Conservation (phyloP, 2,888 invertebrate species). For the Scaptomyza caliginosa region DNA sequence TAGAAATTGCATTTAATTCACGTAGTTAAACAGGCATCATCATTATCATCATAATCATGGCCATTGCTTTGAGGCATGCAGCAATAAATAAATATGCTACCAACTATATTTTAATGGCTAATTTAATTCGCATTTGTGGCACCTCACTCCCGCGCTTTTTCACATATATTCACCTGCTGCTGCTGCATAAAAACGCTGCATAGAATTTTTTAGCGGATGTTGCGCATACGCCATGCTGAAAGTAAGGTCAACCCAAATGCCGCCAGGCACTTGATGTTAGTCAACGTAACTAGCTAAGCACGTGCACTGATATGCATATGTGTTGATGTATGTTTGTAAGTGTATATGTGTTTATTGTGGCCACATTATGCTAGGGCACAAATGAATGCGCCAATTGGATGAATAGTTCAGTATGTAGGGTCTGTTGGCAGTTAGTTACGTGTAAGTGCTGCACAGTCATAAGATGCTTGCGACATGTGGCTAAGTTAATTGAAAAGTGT, state of each 20-base stretch:
- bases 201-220: slow-evolving; percentile 54
- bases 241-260: slow-evolving; percentile 65
- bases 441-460: slow-evolving; percentile 8
- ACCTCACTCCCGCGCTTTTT: background rate
- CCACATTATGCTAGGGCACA: slow-evolving; percentile 32
- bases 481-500: slow-evolving; percentile 21
- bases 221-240: slow-evolving; percentile 62
- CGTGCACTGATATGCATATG: background rate
- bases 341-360: slow-evolving; percentile 19
- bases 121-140: slow-evolving; percentile 47
- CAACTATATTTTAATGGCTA: slow-evolving; percentile 55
- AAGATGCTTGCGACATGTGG: slow-evolving; percentile 15
- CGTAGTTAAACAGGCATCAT: slow-evolving; percentile 10
- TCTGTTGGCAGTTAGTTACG: slow-evolving; percentile 18
- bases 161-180: slow-evolving; percentile 14
- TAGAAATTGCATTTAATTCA: slow-evolving; percentile 47
- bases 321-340: slow-evolving; percentile 6
- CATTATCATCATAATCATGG: slow-evolving; percentile 20
- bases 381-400: slow-evolving; percentile 47
- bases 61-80: slow-evolving; percentile 53
- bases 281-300: slow-evolving; percentile 28
- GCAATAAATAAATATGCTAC: slow-evolving; percentile 66
- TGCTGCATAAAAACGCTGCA: slow-evolving; percentile 5
- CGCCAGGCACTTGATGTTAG: slow-evolving; percentile 48
- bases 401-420: slow-evolving; percentile 42